Evolutionary conservation across 2,888 invertebrate species (phyloP), one percentile per base, ranked within the genome.

Genomic region (Crepidodera aurea): DNA sequence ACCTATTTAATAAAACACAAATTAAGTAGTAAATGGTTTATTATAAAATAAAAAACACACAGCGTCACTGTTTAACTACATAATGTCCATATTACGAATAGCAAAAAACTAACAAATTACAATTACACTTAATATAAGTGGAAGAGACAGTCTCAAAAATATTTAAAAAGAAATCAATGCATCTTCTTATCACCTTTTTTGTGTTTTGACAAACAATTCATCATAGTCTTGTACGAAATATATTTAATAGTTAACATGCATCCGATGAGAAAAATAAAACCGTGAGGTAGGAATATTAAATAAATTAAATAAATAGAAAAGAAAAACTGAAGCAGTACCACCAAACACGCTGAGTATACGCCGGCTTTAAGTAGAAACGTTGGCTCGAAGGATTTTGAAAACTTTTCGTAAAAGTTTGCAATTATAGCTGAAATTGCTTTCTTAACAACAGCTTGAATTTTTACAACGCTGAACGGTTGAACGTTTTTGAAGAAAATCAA

Each of bases 201-300:
- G 15, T 7, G 18, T 51, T 40, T 54, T 4, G 12, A 19, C 27
- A 55, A 18, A 19, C 48, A 42, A 3, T 25, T 22, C 32, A 48
- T 54, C 22, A 51, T 61, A 13, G 69, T 67, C 42, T 62, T 69
- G 18, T 64, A 72, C 15, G 63, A 66, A 32, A 75, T 46, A 53
- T 64, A 67, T 32, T 67, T 66, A 12, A 72, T 71, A 50, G 67
- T 67, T 29, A 66, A 50, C 50, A 69, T 60, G 18, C 75, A 75
- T 6, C 65, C 66, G 5, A 73, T 60, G 39, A 77, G 58, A 61
- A 78, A 78, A 6, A 73, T 27, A 22, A 78, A 70, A 13, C 78
- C 78, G 4, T 59, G 59, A 12, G 78, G 76, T 32, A 76, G 51
- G 42, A 64, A 46, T 2, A 64, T 69, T 0, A 59, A 54, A 40